These are phyloP conservation scores for Teinopalpus imperialis DNA, from an alignment of 2,888 invertebrate genomes.

Conservation along the genomic window DNA sequence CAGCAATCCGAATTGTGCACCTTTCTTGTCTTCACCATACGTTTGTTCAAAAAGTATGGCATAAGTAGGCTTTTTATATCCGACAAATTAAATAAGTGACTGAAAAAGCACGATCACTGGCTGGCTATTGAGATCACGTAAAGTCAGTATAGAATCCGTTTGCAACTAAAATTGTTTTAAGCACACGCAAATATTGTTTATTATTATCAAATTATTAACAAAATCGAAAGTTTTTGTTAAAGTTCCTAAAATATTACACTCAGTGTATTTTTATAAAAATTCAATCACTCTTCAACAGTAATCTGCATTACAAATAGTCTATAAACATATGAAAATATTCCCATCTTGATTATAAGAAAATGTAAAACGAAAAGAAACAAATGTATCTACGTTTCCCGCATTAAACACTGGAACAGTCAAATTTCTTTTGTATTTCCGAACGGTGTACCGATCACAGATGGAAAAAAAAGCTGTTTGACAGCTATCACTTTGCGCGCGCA, in stretches of 20 bases:
- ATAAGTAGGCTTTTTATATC: slow-evolving; percentile 70
- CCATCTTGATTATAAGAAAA: slow-evolving; percentile 55
- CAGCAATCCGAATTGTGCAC: slow-evolving; percentile 61
- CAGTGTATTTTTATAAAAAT: too few relatives aligned
- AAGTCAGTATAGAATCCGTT: too few relatives aligned
- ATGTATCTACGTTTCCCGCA: too few relatives aligned
- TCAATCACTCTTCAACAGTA: neutral
- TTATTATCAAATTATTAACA: neutral
- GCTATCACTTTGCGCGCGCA: slow-evolving; percentile 25
- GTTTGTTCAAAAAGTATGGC: slow-evolving; percentile 63
- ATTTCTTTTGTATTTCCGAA: slow-evolving; percentile 2
- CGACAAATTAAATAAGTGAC: slow-evolving; percentile 15
- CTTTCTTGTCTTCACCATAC: slow-evolving; percentile 59
- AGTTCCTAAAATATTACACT: too few relatives aligned
- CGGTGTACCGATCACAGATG: slow-evolving; percentile 1
- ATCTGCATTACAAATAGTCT: slow-evolving; percentile 71
- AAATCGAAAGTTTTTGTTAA: neutral
- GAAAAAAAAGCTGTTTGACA: slow-evolving; percentile 18
- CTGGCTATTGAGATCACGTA: too few relatives aligned
- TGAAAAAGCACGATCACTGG: slow-evolving; percentile 3
- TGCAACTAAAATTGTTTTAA: too few relatives aligned
- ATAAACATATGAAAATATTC: slow-evolving; percentile 70
- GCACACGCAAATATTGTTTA: neutral
- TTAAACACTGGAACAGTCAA: too few relatives aligned
- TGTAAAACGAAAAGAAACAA: too few relatives aligned